Base-by-base conservation (phyloP, 2,113 vertebrate genomes). In the Dipodomys stephensi region DNA sequence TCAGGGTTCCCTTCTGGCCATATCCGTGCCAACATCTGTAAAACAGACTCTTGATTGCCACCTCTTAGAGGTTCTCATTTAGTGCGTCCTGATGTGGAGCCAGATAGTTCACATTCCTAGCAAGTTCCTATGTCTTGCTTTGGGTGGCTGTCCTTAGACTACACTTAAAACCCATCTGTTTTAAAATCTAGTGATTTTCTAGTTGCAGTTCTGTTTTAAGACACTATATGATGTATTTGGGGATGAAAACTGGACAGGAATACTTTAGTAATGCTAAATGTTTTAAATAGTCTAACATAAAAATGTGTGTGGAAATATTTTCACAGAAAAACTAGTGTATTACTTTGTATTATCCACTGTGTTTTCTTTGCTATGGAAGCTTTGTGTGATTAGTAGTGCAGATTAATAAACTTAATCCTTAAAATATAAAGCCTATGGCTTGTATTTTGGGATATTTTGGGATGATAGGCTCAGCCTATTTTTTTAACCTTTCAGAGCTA, bases 181-280 rank as follows among this genome's bases (percentile, higher is more conserved):
- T 22, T 76, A 57, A 83, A 88, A 74, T 73, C 62, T 46, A 46
- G 35, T 90, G 20, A 76, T 71, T 35, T 71, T n/a, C 49, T 81
- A 18, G 20, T 49, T 84, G 83, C 76, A 81, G 27, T 80, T 93
- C 68, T 91, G 28, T 85, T 22, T 85, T 74, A 85, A 84, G 80
- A 85, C 62, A 69, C 28, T 80, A 88, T 32, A 60, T 88, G 73
- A 71, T 91, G 23, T 84, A 90, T 90, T 91, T 87, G 90, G 64
- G 28, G n/a, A 49, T 60, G 62, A 80, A 79, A 62, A 85, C 44
- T 72, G 82, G 44, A 39, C 62, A 82, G 27, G 69, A 77, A 83
- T 46, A 69, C 7, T 79, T 12, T 5, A 64, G 16, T 39, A 73
- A 69, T 27, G 27, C 67, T 49, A 53, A 64, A 2, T 83, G 7